Conservation (phyloP, 2,888 invertebrate species). For the Cryptosula pallasiana region DNA sequence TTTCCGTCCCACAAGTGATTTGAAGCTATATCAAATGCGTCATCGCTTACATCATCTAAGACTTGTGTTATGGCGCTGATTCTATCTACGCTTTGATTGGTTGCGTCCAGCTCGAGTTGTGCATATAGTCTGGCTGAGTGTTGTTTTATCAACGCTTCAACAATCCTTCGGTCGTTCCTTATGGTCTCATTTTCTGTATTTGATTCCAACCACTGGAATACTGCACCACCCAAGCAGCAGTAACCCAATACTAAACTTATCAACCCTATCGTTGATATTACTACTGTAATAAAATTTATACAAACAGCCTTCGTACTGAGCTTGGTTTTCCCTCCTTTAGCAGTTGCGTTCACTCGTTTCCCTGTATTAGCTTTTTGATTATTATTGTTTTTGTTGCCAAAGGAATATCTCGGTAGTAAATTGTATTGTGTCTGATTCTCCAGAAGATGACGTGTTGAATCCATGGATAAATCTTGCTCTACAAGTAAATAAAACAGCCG, state of each 20-base stretch:
- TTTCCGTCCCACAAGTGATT: slow-evolving; percentile 10
- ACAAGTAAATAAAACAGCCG: too few relatives aligned
- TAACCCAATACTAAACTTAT: slow-evolving; percentile 6
- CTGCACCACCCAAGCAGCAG: slow-evolving; percentile 20
- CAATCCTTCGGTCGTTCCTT: background rate
- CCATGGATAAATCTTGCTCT: too few relatives aligned
- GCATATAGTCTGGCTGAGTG: slow-evolving; percentile 22
- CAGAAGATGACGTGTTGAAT: too few relatives aligned
- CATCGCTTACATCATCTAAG: slow-evolving; percentile 1
- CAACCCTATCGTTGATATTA: slow-evolving; percentile 20
- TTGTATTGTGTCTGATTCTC: too few relatives aligned
- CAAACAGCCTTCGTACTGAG: slow-evolving; percentile 20
- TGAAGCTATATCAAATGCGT: background rate
- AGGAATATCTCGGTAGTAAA: too few relatives aligned
- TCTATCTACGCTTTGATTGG: background rate
- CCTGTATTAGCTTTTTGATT: too few relatives aligned
- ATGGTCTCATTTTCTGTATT: background rate
- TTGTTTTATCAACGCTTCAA: slow-evolving; percentile 15
- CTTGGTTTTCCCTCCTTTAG: background rate
- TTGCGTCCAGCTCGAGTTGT: background rate
- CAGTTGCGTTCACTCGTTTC: too few relatives aligned
- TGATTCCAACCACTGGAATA: slow-evolving; percentile 21
- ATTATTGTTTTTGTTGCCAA: too few relatives aligned
- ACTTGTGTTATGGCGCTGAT: background rate
- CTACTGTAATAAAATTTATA: slow-evolving; percentile 11